These are phyloP conservation scores for Parasteatoda tepidariorum DNA, from an alignment of 1,140 invertebrate species.

Conservation along the genomic window DNA sequence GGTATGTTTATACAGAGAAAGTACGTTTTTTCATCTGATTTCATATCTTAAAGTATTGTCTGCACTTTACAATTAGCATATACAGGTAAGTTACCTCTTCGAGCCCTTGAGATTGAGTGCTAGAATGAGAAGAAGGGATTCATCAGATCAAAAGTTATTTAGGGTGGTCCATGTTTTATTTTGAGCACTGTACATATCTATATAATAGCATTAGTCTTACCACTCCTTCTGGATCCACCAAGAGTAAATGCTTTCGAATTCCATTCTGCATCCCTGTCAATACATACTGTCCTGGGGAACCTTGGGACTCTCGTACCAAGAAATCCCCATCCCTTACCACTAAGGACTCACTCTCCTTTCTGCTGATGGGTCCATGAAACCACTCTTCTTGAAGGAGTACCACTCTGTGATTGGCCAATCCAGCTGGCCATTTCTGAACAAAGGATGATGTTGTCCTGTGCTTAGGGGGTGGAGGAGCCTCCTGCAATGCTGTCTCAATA, in stretches of 20 bases:
- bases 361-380: constrained; percentile 89
- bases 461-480: constrained; percentile 21
- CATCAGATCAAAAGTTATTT: too few relatives aligned
- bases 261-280: constrained; percentile 91
- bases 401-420: constrained; percentile 44
- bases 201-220: too few relatives aligned
- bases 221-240: constrained; percentile 96
- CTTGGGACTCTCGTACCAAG: constrained; percentile 91
- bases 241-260: constrained; percentile 88
- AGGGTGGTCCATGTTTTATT: too few relatives aligned
- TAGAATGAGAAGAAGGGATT: too few relatives aligned
- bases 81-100: too few relatives aligned
- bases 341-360: constrained; percentile 82
- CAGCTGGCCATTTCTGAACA: constrained; percentile 42
- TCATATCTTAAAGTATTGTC: too few relatives aligned
- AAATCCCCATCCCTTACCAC: constrained; percentile 90
- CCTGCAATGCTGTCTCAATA: constrained; percentile 34
- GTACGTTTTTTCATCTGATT: too few relatives aligned
- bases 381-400: constrained; percentile 70
- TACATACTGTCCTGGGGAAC: constrained; percentile 91
- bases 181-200: too few relatives aligned
- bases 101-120: too few relatives aligned
- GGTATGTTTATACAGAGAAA: too few relatives aligned
- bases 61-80: too few relatives aligned
- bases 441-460: constrained; percentile 8